Evolutionary conservation across 2,113 vertebrate genomes (phyloP).

Genomic region (Holacanthus passer): DNA sequence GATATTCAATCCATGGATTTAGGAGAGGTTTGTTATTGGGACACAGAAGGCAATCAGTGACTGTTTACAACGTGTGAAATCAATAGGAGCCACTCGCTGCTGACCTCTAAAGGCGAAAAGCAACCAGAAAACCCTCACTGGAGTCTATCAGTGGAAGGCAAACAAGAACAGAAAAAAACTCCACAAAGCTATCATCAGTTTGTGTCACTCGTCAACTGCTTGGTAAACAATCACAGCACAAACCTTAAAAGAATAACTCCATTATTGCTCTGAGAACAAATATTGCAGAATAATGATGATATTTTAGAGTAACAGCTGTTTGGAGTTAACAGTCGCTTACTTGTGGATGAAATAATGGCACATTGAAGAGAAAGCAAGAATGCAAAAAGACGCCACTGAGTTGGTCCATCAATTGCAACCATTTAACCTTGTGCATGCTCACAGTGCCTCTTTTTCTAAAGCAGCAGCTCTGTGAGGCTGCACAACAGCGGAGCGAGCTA

Average conservation of each 20-base stretch:
- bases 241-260: neutral
- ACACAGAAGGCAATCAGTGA: slow-evolving; percentile 30
- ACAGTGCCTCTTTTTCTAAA: slow-evolving; percentile 32
- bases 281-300: neutral
- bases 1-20: slow-evolving; percentile 5
- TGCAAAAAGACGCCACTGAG: slow-evolving; percentile 26
- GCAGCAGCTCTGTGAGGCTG: slow-evolving; percentile 4
- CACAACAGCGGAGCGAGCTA: neutral
- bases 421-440: slow-evolving; percentile 45
- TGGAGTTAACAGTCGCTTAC: slow-evolving; percentile 18
- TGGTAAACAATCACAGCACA: slow-evolving; percentile 12
- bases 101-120: slow-evolving; percentile 53
- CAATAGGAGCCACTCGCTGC: slow-evolving; percentile 47
- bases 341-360: slow-evolving; percentile 32
- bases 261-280: neutral
- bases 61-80: slow-evolving; percentile 46
- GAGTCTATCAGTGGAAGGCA: slow-evolving; percentile 15
- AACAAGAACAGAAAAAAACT: slow-evolving; percentile 5
- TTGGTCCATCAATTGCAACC: slow-evolving; percentile 41
- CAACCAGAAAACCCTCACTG: slow-evolving; percentile 17
- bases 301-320: neutral
- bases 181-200: slow-evolving; percentile 3
- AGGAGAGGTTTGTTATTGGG: slow-evolving; percentile 22
- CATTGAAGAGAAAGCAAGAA: slow-evolving; percentile 18
- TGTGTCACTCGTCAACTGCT: slow-evolving; percentile 5